phyloP scores from a whole-genome alignment of 2,113 vertebrate species.

The Cyprinodon tularosa region DNA sequence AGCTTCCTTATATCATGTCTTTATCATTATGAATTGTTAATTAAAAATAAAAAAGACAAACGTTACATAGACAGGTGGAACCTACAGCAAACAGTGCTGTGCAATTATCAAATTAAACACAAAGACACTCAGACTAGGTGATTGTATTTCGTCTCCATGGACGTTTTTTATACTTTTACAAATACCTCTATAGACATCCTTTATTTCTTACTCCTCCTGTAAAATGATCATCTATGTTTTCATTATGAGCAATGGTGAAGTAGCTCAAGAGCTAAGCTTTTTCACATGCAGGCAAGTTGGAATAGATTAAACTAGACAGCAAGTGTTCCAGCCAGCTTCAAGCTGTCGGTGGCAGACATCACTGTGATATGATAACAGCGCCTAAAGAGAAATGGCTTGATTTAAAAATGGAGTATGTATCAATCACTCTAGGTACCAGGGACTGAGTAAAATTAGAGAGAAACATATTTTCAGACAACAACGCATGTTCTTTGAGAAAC shows the following conservation, averaged over 20 bases:
- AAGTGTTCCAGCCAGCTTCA: conserved; percentile 8
- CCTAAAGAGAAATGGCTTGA: conserved; percentile 15
- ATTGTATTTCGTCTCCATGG: neutral
- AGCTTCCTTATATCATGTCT: neutral
- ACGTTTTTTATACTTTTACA: neutral
- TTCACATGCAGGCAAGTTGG: neutral
- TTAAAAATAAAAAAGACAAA: neutral
- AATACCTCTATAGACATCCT: conserved; percentile 10
- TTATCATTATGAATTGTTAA: neutral
- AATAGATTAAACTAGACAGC: conserved; percentile 12
- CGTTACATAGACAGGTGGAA: neutral
- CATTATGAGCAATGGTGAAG: conserved; percentile 7
- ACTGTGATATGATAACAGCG: conserved; percentile 7
- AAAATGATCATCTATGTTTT: neutral
- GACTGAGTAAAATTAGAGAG: conserved; percentile 4
- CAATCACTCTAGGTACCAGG: neutral
- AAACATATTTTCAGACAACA: neutral
- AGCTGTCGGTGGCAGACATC: conserved; percentile 13
- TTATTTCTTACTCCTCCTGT: conserved; percentile 15
- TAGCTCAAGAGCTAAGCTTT: conserved; percentile 3
- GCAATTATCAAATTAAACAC: neutral
- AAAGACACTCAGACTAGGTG: neutral
- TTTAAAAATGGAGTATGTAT: conserved; percentile 17
- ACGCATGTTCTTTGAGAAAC: neutral
- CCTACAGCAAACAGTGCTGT: neutral